Base-by-base conservation (phyloP, 2,888 invertebrate genomes). In the Rutpela maculata region DNA sequence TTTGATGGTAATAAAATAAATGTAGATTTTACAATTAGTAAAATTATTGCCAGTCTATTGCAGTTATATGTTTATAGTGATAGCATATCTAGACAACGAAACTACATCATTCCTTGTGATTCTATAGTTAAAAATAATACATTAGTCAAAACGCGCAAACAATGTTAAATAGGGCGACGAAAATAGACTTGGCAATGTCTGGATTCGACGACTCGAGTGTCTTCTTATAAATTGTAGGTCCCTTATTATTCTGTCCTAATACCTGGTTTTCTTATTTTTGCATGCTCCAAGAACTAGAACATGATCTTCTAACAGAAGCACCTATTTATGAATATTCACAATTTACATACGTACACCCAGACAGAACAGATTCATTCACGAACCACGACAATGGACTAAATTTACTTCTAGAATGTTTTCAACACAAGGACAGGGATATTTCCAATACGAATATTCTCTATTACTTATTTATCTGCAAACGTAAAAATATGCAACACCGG, bases 101-200 rank as follows among this genome's bases (percentile, higher is more conserved):
- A 50, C 38, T 70, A 70, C 43, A 70, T 57, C 68, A 72, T 75
- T 68, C 72, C 70, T 71, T 75, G 80, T 79, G 76, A 77, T 81
- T 80, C 65, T 81, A 75, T 73, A 77, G 84, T 86, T 88, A 87
- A 87, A 88, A 87, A 88, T 88, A 88, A 85, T 85, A 80, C 85
- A 84, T 86, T 86, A 85, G 86, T 86, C 84, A 87, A 88, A 88
- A 87, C 82, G 84, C 83, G 84, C 86, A 87, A 87, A 88, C 87
- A 86, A 87, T 87, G 87, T 86, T 86, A 86, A 88, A 87, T 86
- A 85, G 87, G 86, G 82, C 87, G 86, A 87, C 87, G 74, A 84
- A 88, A 88, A 88, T 88, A 88, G 86, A 88, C 86, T 88, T 88
- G 88, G 87, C 88, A 81, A 80, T 75, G 77, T 80, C 69, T 77